Evolutionary conservation across 1,140 invertebrate species (phyloP).

Genomic region (Nasonia longicornis): DNA sequence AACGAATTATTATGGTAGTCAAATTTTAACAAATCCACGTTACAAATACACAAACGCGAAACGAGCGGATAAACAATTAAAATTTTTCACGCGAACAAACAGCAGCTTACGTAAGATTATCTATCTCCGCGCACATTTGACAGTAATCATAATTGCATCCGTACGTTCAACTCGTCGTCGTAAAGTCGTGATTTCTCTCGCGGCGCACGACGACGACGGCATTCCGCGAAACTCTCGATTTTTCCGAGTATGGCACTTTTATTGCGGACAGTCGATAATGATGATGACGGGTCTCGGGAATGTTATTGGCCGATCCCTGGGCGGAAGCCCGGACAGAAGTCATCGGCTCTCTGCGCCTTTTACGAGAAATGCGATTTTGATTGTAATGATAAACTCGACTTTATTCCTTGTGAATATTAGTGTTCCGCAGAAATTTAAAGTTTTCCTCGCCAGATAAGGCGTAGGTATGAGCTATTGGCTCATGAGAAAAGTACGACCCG

Average conservation of each 20-base stretch:
- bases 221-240: constrained; percentile 6
- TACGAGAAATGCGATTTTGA: not conserved
- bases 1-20: too few relatives aligned
- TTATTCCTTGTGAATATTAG: not conserved
- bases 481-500: too few relatives aligned
- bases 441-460: too few relatives aligned
- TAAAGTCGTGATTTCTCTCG: constrained; percentile 2
- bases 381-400: not conserved
- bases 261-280: not conserved
- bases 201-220: not conserved
- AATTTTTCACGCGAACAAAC: not conserved
- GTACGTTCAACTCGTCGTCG: not conserved
- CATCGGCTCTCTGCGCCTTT: not conserved
- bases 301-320: not conserved
- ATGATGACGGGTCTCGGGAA: not conserved
- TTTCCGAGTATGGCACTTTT: not conserved
- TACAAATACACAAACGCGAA: too few relatives aligned
- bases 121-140: not conserved
- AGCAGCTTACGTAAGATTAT: not conserved
- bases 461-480: too few relatives aligned
- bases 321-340: not conserved
- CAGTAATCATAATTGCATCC: not conserved
- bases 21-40: too few relatives aligned
- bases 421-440: not conserved
- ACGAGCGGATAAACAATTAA: not conserved